A percentile compares a stretch with the other conserved stretches of the same genome.
phyloP scores from a whole-genome alignment of 2,113 vertebrate species.

The Pogonocichla stellata region DNA sequence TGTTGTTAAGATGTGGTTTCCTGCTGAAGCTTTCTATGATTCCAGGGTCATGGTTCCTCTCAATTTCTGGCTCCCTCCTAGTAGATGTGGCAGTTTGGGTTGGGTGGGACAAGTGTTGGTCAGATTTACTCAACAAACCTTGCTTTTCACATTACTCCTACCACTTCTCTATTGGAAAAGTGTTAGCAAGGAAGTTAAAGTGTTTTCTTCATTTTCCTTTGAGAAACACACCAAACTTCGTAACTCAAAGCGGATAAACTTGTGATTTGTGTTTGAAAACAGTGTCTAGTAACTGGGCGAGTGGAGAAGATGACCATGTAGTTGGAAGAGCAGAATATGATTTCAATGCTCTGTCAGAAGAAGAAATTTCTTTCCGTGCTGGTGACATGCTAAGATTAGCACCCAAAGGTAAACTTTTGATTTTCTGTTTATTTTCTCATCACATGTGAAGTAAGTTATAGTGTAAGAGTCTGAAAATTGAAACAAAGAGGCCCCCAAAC shows the following conservation, averaged over 20 bases:
- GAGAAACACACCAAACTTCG: neutral
- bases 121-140: neutral
- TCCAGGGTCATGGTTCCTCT: neutral
- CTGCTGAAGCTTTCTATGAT: neutral
- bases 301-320: slow-evolving; percentile 92
- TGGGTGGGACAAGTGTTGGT: neutral
- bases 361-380: slow-evolving; percentile 90
- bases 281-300: slow-evolving; percentile 84
- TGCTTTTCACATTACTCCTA: neutral
- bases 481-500: rapidly evolving
- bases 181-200: neutral
- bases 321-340: slow-evolving; percentile 95
- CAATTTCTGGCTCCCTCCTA: neutral
- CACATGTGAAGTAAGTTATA: neutral
- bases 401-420: slow-evolving; percentile 84
- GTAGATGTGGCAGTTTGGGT: neutral
- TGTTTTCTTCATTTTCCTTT: neutral
- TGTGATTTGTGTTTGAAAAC: slow-evolving; percentile 9
- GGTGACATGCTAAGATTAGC: slow-evolving; percentile 95
- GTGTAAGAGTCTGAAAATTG: neutral
- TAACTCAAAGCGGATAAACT: neutral
- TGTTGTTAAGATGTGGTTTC: neutral
- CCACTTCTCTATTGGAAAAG: neutral
- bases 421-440: neutral
- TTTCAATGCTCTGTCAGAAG: slow-evolving; percentile 88